These are phyloP conservation scores for Arenicola marina DNA, from an alignment of 2,888 invertebrate genomes.

Conservation along the genomic window DNA sequence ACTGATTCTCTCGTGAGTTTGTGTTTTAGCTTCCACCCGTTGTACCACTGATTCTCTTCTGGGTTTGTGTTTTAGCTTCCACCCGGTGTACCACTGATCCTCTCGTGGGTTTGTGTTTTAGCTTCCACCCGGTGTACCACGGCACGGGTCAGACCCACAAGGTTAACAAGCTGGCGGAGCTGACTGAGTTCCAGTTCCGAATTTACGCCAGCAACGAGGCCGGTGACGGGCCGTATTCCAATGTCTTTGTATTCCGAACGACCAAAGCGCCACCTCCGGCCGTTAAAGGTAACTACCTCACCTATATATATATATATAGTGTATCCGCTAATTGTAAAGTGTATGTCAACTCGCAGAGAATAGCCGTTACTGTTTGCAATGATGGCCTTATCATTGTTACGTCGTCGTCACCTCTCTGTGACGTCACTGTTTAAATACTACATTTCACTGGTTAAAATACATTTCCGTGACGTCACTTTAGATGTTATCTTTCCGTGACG, in stretches of 20 bases:
- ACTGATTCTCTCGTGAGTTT: neutral
- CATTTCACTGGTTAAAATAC: too few relatives aligned
- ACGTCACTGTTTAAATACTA: too few relatives aligned
- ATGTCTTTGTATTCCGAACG: conserved; percentile 74
- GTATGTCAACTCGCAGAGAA: too few relatives aligned
- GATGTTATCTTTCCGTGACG: too few relatives aligned
- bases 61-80: conserved; percentile 21
- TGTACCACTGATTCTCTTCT: neutral
- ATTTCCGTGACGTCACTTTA: too few relatives aligned
- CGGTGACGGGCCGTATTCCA: conserved; percentile 80
- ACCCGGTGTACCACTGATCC: conserved; percentile 71
- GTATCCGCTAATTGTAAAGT: too few relatives aligned
- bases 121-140: conserved; percentile 68
- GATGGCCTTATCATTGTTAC: too few relatives aligned
- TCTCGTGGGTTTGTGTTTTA: conserved; percentile 25
- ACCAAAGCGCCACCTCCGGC: conserved; percentile 79
- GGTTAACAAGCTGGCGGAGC: conserved; percentile 81
- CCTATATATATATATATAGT: too few relatives aligned
- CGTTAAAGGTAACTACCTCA: conserved; percentile 67
- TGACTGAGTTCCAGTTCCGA: conserved; percentile 80
- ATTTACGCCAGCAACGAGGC: conserved; percentile 85
- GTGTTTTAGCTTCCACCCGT: neutral
- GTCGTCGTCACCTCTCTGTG: too few relatives aligned
- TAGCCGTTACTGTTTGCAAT: too few relatives aligned
- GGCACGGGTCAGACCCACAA: conserved; percentile 80